phyloP scores from a whole-genome alignment of 1,140 invertebrate genomes.

The Trypoxylus dichotomus region DNA sequence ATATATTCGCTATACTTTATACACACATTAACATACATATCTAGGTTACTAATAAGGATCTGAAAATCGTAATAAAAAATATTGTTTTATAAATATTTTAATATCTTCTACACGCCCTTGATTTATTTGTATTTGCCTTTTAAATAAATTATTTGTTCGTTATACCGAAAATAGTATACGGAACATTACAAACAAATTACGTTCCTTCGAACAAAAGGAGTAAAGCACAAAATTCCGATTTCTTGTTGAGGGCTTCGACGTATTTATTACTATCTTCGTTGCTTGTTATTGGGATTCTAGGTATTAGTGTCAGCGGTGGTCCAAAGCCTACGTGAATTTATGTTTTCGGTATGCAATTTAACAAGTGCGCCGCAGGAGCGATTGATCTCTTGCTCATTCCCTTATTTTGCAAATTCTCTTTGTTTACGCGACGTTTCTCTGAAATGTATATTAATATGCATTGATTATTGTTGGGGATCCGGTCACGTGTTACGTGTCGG shows the following conservation, averaged over 20 bases:
- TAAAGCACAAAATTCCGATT: neutral
- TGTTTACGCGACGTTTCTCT: constrained; percentile 23
- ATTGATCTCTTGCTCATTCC: neutral
- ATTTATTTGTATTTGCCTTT: too few relatives aligned
- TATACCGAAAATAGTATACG: neutral
- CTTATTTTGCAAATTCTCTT: constrained; percentile 20
- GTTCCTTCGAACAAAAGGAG: neutral
- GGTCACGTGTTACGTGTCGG: constrained; percentile 27
- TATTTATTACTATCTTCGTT: constrained; percentile 23
- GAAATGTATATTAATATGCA: constrained; percentile 28
- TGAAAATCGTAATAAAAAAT: too few relatives aligned
- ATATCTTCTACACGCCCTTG: too few relatives aligned
- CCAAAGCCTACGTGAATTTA: constrained; percentile 1
- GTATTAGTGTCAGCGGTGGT: constrained; percentile 12
- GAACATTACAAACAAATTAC: neutral
- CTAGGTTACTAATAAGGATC: too few relatives aligned
- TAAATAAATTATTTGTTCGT: neutral
- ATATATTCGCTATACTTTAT: too few relatives aligned
- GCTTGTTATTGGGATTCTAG: constrained; percentile 6
- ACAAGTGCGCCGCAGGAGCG: neutral
- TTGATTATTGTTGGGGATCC: constrained; percentile 18
- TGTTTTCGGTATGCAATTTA: constrained; percentile 12
- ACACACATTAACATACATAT: too few relatives aligned
- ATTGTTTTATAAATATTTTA: too few relatives aligned
- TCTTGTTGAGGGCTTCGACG: neutral